A percentile compares a stretch with the other conserved stretches of the same genome.
Conservation (phyloP, 2,797 vertebrate species). For the Coluber constrictor region DNA sequence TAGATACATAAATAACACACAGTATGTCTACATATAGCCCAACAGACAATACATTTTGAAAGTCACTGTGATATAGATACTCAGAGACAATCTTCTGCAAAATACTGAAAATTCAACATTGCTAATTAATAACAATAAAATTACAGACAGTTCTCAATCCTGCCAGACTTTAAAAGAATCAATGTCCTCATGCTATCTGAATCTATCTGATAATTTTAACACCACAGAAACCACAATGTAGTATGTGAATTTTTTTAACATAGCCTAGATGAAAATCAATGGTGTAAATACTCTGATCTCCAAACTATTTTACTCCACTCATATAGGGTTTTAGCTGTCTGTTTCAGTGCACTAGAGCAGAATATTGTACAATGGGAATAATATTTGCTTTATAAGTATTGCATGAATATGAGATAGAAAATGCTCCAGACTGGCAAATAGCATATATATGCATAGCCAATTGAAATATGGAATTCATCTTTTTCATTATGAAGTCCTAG, state of each 20-base stretch:
- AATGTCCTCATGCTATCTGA: conserved; percentile 2
- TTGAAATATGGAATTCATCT: background rate
- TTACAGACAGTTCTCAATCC: conserved; percentile 1
- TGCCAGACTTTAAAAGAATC: conserved; percentile 19
- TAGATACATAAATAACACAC: conserved; percentile 9
- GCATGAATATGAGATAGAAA: background rate
- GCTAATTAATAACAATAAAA: conserved; percentile 36
- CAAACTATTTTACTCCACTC: background rate
- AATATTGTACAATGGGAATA: background rate
- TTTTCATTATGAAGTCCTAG: background rate
- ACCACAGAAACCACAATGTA: background rate
- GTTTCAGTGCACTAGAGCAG: background rate
- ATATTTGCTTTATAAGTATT: background rate
- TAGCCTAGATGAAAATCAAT: background rate
- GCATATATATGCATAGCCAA: background rate
- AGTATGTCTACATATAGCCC: conserved; percentile 16
- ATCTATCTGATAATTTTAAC: background rate
- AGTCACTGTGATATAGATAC: conserved; percentile 27
- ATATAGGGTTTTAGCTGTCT: background rate
- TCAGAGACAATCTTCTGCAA: conserved; percentile 28
- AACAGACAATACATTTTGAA: conserved; percentile 5
- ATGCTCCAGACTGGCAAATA: background rate
- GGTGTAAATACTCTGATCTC: background rate
- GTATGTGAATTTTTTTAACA: background rate
- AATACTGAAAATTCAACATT: conserved; percentile 31